phyloP scores from a whole-genome alignment of 2,888 invertebrate genomes.

The Sminthurides aquaticus region DNA sequence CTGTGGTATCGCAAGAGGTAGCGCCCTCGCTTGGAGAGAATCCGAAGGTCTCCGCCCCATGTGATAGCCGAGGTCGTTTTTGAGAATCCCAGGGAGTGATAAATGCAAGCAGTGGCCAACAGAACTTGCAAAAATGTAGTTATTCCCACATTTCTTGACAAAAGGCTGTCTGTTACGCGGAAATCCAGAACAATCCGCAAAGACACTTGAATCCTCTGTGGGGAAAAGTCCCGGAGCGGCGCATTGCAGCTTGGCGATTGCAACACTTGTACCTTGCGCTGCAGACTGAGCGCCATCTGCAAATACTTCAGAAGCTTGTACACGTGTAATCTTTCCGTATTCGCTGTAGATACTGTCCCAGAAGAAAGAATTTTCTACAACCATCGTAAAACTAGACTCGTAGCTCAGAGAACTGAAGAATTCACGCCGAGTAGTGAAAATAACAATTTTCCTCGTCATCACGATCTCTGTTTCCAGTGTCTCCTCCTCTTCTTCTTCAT shows the following conservation, averaged over 20 bases:
- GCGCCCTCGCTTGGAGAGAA: constrained; percentile 6
- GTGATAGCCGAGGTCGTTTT: constrained; percentile 25
- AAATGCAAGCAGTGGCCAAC: constrained; percentile 25
- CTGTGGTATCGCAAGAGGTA: constrained; percentile 3
- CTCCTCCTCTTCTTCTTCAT: not conserved
- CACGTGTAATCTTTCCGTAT: not conserved
- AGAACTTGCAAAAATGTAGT: constrained; percentile 26
- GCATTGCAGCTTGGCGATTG: not conserved
- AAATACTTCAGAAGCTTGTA: not conserved
- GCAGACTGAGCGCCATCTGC: not conserved
- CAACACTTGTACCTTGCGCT: not conserved
- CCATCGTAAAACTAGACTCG: not conserved
- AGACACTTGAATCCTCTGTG: constrained; percentile 8
- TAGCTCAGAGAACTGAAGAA: not conserved
- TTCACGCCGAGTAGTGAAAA: not conserved
- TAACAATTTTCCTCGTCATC: not conserved
- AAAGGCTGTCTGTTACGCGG: constrained; percentile 10
- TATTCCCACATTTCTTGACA: constrained; percentile 20
- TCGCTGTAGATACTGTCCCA: not conserved
- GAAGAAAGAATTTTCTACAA: not conserved
- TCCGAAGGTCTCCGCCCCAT: constrained; percentile 21
- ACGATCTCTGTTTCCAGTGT: not conserved
- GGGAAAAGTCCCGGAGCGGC: constrained; percentile 17
- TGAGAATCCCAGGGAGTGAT: constrained; percentile 23
- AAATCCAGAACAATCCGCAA: constrained; percentile 24